Conservation (phyloP, 2,113 vertebrate species). For the Callospermophilus lateralis region DNA sequence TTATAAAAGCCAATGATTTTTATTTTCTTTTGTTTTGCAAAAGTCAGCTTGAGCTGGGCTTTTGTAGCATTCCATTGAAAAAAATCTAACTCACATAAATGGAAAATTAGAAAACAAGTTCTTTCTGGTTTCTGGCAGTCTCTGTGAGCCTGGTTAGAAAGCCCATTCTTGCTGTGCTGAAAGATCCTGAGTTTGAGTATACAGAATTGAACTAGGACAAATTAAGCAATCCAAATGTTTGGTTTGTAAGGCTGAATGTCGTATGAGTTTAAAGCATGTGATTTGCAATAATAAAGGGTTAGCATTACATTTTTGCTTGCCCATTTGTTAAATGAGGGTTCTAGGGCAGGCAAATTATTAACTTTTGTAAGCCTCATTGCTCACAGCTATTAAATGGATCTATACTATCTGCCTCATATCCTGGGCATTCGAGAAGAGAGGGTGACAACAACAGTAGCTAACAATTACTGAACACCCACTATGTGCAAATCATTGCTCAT, state of each 20-base stretch:
- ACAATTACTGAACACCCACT: neutral
- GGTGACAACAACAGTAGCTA: neutral
- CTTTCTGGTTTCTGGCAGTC: neutral
- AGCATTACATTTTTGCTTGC: neutral
- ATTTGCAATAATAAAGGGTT: neutral
- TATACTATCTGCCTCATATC: neutral
- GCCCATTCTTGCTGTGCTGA: neutral
- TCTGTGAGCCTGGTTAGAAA: neutral
- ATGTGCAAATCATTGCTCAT: neutral
- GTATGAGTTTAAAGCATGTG: neutral
- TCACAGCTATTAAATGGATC: neutral
- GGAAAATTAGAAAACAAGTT: neutral
- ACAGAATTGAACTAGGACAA: neutral
- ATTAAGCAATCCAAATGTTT: neutral
- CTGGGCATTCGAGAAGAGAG: neutral
- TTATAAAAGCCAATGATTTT: neutral
- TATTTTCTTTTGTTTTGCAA: neutral
- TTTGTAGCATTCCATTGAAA: neutral
- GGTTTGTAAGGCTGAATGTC: neutral
- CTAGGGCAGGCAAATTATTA: neutral
- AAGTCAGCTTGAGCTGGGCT: neutral
- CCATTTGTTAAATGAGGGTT: neutral
- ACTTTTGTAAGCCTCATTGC: neutral
- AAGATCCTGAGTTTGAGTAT: neutral
- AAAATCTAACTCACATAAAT: neutral